phyloP scores from a whole-genome alignment of 2,888 invertebrate genomes.

The Rhabditophanes sp. region DNA sequence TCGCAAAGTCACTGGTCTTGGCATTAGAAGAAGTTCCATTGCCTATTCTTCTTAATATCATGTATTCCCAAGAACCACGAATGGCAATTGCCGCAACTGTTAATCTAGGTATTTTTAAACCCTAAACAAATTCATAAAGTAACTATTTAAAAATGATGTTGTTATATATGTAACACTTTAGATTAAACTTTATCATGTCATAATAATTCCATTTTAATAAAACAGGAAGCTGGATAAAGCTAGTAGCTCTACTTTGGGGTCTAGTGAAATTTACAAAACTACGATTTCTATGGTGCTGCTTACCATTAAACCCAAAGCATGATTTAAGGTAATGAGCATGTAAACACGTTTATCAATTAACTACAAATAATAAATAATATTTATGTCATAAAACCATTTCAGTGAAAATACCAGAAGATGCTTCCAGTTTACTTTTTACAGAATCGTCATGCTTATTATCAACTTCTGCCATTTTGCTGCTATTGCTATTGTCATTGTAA shows the following conservation, averaged over 20 bases:
- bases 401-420: constrained; percentile 42
- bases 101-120: too few relatives aligned
- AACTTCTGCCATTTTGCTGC: constrained; percentile 38
- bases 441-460: constrained; percentile 39
- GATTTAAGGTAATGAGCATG: constrained; percentile 8
- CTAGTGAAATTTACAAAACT: constrained; percentile 43
- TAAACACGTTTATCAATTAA: not conserved
- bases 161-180: too few relatives aligned
- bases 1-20: constrained; percentile 42
- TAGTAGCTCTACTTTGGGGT: constrained; percentile 43
- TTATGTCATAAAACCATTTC: constrained; percentile 5
- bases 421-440: constrained; percentile 35
- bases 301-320: constrained; percentile 41
- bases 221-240: constrained; percentile 13
- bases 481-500: constrained; percentile 17
- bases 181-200: too few relatives aligned
- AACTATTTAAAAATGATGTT: too few relatives aligned
- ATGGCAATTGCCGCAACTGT: constrained; percentile 33
- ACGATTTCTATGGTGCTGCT: constrained; percentile 42
- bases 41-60: constrained; percentile 32
- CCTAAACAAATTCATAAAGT: too few relatives aligned
- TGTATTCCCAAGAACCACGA: constrained; percentile 41
- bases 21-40: constrained; percentile 43
- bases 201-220: constrained; percentile 8
- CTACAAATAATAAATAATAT: not conserved